Evolutionary conservation across 2,888 invertebrate species (phyloP), one percentile per base, ranked within the genome.

Genomic region (Neoascia interrupta): DNA sequence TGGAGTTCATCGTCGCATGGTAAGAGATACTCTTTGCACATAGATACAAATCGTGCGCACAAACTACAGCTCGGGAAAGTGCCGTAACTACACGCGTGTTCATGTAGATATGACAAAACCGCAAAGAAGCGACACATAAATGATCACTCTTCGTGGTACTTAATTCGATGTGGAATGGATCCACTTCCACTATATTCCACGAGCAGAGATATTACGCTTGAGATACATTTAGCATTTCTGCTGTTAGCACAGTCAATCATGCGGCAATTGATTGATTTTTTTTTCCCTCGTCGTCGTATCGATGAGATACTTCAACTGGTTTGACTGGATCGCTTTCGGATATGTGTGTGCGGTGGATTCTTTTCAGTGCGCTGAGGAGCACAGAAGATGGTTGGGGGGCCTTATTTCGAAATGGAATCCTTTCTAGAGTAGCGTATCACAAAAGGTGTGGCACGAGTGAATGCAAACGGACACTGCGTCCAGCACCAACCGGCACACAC

Each of bases 181-280:
- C 23, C 11, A 19, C n/a, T n/a, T n/a, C n/a, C n/a, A n/a, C n/a
- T 28, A 21, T 68, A 47, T 37, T n/a, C 49, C 31, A 21, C 60
- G 47, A 54, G 60, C n/a, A n/a, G n/a, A n/a, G n/a, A n/a, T n/a
- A n/a, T 69, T 28, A 2, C n/a, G 41, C 6, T 41, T 5, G 45
- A 54, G 61, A 36, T 75, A 49, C 36, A 49, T 53, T 64, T 53
- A 28, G 34, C 58, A 64, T 49, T 18, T 37, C 26, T 16, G 54
- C 51, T 68, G 16, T 60, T 36, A 61, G 28, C 51, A 45, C 49
- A 66, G 54, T 79, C 79, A 73, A 79, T 79, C 73, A 73, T 66
- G 64, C 79, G 73, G 66, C 66, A 79, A 79, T 73, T 73, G 79
- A 79, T 79, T 79, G 73, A 79, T 66, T 66, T 73, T 31, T 53